A percentile compares a stretch with the other conserved stretches of the same genome.
These are phyloP conservation scores for Lasioglossum vierecki DNA, from an alignment of 2,888 invertebrate species.

Conservation along the genomic window DNA sequence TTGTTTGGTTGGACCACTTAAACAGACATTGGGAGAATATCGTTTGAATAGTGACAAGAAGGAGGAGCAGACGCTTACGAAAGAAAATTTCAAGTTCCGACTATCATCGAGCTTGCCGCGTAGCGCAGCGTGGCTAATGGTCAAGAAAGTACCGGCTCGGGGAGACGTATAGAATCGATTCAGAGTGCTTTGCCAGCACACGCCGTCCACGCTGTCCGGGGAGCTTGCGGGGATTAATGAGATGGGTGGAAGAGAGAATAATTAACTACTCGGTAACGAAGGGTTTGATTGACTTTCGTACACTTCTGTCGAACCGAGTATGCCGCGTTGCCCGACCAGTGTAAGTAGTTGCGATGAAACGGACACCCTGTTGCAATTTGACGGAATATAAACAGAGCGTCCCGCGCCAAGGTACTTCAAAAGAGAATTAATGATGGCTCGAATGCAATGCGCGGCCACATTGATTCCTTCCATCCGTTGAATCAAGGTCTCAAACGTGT, in stretches of 20 bases:
- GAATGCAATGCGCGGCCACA: not conserved
- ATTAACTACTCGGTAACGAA: conserved; percentile 26
- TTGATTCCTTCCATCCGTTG: not conserved
- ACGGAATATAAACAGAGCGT: not conserved
- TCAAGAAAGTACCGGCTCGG: conserved; percentile 54
- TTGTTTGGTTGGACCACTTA: too few relatives aligned
- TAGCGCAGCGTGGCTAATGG: conserved; percentile 52
- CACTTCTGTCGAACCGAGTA: not conserved
- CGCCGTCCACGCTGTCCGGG: conserved; percentile 8
- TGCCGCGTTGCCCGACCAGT: not conserved
- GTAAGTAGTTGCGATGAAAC: not conserved
- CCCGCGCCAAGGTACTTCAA: not conserved
- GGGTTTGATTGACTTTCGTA: conserved; percentile 22
- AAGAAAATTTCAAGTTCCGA: conserved; percentile 65
- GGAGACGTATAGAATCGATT: conserved; percentile 58
- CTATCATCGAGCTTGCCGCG: conserved; percentile 48
- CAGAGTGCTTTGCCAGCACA: conserved; percentile 22
- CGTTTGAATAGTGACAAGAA: not conserved
- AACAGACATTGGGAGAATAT: too few relatives aligned
- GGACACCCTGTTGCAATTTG: not conserved
- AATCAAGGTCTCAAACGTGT: not conserved
- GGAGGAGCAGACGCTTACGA: conserved; percentile 42
- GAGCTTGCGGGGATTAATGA: conserved; percentile 15
- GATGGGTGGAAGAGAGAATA: conserved; percentile 21
- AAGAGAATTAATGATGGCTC: conserved; percentile 4